A percentile compares a stretch with the other conserved stretches of the same genome.
Conservation (phyloP, 2,113 vertebrate genomes). For the Urocitellus parryii region DNA sequence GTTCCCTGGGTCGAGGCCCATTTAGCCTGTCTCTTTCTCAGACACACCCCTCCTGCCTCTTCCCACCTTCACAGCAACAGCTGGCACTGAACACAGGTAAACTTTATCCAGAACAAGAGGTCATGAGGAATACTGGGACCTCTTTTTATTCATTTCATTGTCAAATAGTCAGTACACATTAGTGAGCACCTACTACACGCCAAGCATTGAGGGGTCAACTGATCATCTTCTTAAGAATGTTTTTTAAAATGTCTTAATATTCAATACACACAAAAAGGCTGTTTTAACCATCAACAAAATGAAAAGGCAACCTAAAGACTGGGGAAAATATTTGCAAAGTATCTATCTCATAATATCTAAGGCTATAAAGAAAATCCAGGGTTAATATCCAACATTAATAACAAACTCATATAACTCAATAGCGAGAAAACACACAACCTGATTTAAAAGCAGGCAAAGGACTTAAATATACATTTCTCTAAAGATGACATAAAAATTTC, state of each 20-base stretch:
- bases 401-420: no score
- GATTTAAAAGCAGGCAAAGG: no score
- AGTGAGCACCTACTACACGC: background rate
- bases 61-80: background rate
- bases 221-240: background rate
- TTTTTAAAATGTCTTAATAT: background rate
- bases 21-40: background rate
- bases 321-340: background rate
- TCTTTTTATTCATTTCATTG: background rate
- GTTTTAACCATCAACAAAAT: background rate
- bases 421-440: no score
- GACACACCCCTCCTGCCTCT: background rate
- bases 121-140: background rate
- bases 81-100: background rate
- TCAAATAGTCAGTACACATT: background rate
- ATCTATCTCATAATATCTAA: background rate
- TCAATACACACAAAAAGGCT: background rate
- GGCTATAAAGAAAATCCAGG: no score
- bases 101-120: background rate
- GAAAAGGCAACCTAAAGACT: background rate
- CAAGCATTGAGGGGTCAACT: background rate
- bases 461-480: background rate
- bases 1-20: background rate
- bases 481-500: background rate
- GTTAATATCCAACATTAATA: no score